Conservation (phyloP, 2,797 vertebrate species). For the Steatocranus sp. region DNA sequence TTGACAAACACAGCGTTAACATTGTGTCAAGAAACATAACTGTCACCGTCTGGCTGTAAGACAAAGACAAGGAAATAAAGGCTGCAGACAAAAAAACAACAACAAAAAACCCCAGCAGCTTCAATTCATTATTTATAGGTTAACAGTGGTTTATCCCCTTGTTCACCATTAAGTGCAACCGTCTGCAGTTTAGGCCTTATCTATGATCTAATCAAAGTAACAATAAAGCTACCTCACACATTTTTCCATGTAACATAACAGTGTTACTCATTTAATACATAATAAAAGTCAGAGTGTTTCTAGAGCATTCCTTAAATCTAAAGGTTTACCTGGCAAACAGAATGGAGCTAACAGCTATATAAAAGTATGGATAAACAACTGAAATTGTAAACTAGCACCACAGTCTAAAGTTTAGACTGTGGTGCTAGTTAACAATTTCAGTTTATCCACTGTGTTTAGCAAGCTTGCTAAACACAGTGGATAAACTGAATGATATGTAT, state of each 20-base stretch:
- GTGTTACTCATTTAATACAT: not conserved
- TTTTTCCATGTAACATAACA: not conserved
- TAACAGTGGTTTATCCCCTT: not conserved
- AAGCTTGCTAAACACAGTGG: not conserved
- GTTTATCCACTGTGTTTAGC: too few relatives aligned
- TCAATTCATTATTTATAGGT: not conserved
- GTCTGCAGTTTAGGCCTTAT: not conserved
- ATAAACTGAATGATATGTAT: not conserved
- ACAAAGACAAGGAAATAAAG: not conserved
- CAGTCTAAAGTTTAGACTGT: not conserved
- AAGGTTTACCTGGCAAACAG: not conserved
- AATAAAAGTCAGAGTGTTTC: not conserved
- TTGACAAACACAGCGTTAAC: constrained; percentile 42
- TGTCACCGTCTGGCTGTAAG: constrained; percentile 19
- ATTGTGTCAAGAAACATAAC: constrained; percentile 49
- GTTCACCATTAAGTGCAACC: not conserved
- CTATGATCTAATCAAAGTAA: not conserved
- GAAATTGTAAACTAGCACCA: not conserved
- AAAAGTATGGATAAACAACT: not conserved
- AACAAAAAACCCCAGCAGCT: not conserved
- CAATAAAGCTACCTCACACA: not conserved
- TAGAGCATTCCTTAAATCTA: not conserved
- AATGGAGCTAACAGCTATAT: not conserved
- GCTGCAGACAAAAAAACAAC: not conserved
- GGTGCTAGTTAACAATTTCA: too few relatives aligned